Evolutionary conservation across 92 coral and sea anemone genomes (phyloP).

Genomic region (Meandrina meandrites): DNA sequence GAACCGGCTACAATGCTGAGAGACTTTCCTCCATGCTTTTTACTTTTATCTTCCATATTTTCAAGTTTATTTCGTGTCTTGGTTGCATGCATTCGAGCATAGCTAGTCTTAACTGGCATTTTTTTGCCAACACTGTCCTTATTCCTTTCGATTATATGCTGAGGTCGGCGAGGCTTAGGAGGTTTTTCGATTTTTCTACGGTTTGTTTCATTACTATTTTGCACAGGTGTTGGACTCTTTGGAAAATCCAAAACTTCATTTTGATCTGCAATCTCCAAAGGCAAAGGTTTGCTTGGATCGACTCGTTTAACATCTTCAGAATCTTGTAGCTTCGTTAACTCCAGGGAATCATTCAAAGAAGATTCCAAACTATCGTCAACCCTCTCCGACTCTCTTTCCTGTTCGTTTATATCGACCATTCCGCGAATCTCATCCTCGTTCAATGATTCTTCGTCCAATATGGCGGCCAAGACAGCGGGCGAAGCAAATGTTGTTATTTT

Average conservation of each 20-base stretch:
- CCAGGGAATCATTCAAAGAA: conserved; percentile 61
- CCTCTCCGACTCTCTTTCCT: conserved; percentile 1
- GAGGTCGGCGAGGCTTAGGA: conserved; percentile 25
- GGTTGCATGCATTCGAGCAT: conserved; percentile 58
- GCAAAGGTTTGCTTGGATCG: conserved; percentile 3
- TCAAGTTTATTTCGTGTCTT: conserved; percentile 41
- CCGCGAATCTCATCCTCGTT: background rate
- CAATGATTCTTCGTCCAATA: conserved; percentile 51
- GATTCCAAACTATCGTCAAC: conserved; percentile 18
- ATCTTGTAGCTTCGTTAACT: conserved; percentile 30
- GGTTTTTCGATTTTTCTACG: background rate
- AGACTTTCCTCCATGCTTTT: background rate
- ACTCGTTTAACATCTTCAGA: background rate
- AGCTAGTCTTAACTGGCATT: conserved; percentile 41
- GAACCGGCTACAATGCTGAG: conserved; percentile 2
- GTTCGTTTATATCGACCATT: conserved; percentile 16
- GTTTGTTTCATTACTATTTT: background rate
- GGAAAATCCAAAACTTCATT: conserved; percentile 8
- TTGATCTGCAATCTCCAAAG: background rate
- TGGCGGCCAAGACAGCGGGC: conserved; percentile 74
- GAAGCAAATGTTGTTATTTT: conserved; percentile 60
- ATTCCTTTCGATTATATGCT: conserved; percentile 66
- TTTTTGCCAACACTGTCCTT: conserved; percentile 48
- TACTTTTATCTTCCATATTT: conserved; percentile 8
- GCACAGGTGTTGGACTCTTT: conserved; percentile 26